These are phyloP conservation scores for Palythoa heliodiscus DNA, from an alignment of 92 coral and sea anemone species.

Conservation along the genomic window DNA sequence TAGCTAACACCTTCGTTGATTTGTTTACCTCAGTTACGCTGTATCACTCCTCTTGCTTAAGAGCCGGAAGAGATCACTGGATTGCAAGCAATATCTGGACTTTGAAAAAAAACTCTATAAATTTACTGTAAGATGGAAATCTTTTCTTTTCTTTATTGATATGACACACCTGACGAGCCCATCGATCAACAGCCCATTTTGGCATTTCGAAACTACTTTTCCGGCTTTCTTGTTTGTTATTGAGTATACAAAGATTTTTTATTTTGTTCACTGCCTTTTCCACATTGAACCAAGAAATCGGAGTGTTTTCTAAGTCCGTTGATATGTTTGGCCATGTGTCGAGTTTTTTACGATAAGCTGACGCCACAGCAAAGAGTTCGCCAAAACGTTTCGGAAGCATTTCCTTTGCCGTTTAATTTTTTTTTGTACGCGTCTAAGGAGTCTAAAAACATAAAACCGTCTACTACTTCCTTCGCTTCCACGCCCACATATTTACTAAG, in stretches of 20 bases:
- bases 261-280: slow-evolving; percentile 53
- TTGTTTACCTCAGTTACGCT: slow-evolving; percentile 31
- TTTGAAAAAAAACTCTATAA: slow-evolving; percentile 52
- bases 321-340: slow-evolving; percentile 58
- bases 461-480: slow-evolving; percentile 62
- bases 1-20: not conserved
- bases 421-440: slow-evolving; percentile 58
- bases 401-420: slow-evolving; percentile 60
- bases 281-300: slow-evolving; percentile 61
- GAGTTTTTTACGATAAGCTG: slow-evolving; percentile 41
- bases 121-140: slow-evolving; percentile 55
- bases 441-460: slow-evolving; percentile 58
- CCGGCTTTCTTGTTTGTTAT: slow-evolving; percentile 60
- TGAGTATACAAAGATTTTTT: slow-evolving; percentile 44
- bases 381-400: slow-evolving; percentile 61
- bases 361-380: slow-evolving; percentile 52
- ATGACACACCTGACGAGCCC: no score
- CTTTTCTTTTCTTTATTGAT: no score
- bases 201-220: slow-evolving; percentile 56
- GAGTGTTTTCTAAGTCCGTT: slow-evolving; percentile 49
- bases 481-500: slow-evolving; percentile 56
- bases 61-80: slow-evolving; percentile 46
- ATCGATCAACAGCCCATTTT: slow-evolving; percentile 50
- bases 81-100: slow-evolving; percentile 62
- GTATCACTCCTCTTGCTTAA: slow-evolving; percentile 33